Conservation (phyloP, 1,140 invertebrate species). For the Tetranychus cinnabarinus region DNA sequence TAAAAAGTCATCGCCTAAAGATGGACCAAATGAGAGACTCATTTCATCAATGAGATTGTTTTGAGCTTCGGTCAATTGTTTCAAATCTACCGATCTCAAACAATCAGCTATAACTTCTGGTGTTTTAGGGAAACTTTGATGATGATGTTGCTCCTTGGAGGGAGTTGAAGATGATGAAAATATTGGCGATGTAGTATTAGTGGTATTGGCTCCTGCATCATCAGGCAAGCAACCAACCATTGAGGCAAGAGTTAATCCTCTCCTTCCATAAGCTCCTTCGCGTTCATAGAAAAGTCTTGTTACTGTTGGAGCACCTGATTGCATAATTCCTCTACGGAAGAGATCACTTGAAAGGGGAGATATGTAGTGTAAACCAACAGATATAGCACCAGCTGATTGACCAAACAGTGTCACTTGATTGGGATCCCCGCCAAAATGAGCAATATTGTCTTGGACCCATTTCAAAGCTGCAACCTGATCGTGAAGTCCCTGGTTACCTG, state of each 20-base stretch:
- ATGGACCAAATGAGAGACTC: not conserved
- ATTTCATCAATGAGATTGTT: not conserved
- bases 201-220: not conserved
- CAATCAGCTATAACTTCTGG: not conserved
- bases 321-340: slow-evolving; percentile 26
- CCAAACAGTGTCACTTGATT: slow-evolving; percentile 33
- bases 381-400: slow-evolving; percentile 34
- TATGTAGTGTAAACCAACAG: slow-evolving; percentile 30
- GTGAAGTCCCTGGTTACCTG: slow-evolving; percentile 33
- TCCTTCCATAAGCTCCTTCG: not conserved
- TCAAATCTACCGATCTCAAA: not conserved
- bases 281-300: slow-evolving; percentile 19
- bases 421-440: slow-evolving; percentile 31
- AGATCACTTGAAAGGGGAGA: slow-evolving; percentile 19
- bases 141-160: not conserved
- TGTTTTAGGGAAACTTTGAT: not conserved
- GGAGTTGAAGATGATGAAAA: not conserved
- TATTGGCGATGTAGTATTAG: not conserved
- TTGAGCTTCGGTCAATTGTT: not conserved
- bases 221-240: not conserved
- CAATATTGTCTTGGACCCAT: slow-evolving; percentile 27
- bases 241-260: not conserved
- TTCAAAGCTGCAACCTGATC: slow-evolving; percentile 42
- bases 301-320: slow-evolving; percentile 22
- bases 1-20: slow-evolving; percentile 6